Percentiles rank a stretch among this genome's conserved stretches.
These are phyloP conservation scores for Agriopis marginaria DNA, from an alignment of 2,888 invertebrate species.

Conservation along the genomic window DNA sequence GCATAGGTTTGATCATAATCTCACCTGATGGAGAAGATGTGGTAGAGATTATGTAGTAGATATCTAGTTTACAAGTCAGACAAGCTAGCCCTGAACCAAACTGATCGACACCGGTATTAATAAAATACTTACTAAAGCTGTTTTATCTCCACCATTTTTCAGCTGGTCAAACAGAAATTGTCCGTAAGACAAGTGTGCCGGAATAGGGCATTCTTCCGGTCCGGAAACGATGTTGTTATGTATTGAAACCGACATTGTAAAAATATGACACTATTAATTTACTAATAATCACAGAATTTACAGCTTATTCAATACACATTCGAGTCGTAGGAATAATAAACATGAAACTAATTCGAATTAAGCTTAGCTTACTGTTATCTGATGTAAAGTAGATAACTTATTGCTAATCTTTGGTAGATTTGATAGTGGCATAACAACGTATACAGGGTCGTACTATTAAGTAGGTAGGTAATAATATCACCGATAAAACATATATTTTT, in stretches of 20 bases:
- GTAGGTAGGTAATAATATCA: background rate
- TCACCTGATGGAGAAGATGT: too few species aligned
- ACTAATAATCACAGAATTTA: slow-evolving; percentile 7
- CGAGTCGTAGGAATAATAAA: background rate
- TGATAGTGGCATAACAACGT: slow-evolving; percentile 27
- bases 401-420: slow-evolving; percentile 33
- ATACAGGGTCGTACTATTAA: background rate
- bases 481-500: slow-evolving; percentile 4
- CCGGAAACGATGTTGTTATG: slow-evolving; percentile 76
- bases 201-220: slow-evolving; percentile 74
- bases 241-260: slow-evolving; percentile 61
- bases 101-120: background rate
- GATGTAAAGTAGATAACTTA: slow-evolving; percentile 15
- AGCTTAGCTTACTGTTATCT: slow-evolving; percentile 30
- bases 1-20: too few species aligned
- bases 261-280: background rate
- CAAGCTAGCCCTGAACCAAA: too few species aligned
- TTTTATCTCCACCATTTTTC: slow-evolving; percentile 78
- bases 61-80: too few species aligned
- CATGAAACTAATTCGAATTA: slow-evolving; percentile 11
- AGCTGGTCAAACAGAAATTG: slow-evolving; percentile 84
- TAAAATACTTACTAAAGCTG: slow-evolving; percentile 75
- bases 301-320: slow-evolving; percentile 3
- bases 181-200: slow-evolving; percentile 82
- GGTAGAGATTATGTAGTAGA: too few species aligned